These are phyloP conservation scores for Polyodon spathula DNA, from an alignment of 2,113 vertebrate species.

Conservation along the genomic window DNA sequence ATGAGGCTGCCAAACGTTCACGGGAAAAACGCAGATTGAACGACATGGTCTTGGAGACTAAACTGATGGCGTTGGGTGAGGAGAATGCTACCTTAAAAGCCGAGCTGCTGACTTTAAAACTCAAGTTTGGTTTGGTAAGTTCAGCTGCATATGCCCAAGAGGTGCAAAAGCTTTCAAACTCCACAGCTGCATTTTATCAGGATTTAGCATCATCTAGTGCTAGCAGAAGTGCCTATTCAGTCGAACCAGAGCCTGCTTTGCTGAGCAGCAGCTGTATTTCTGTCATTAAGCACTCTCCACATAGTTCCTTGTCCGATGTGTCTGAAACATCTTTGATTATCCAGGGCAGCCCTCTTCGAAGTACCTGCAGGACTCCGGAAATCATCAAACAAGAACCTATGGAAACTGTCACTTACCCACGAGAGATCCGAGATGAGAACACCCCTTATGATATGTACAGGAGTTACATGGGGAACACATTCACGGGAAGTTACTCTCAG, in stretches of 20 bases:
- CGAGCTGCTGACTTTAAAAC: constrained; percentile 79
- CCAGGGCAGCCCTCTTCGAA: constrained; percentile 46
- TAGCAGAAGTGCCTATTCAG: constrained; percentile 45
- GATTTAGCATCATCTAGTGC: constrained; percentile 56
- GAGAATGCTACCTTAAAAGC: constrained; percentile 86
- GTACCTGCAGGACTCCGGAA: constrained; percentile 52
- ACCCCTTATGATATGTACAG: constrained; percentile 68
- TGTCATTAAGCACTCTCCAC: constrained; percentile 90
- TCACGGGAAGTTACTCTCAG: constrained; percentile 59
- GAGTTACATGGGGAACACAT: constrained; percentile 58
- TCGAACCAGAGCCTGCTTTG: constrained; percentile 60
- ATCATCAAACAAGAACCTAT: constrained; percentile 76
- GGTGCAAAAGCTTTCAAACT: constrained; percentile 72
- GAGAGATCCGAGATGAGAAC: constrained; percentile 58
- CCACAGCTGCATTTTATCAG: constrained; percentile 64
- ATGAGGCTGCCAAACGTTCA: constrained; percentile 91
- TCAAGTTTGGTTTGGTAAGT: constrained; percentile 86
- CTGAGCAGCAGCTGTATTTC: constrained; percentile 78
- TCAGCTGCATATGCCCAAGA: constrained; percentile 78
- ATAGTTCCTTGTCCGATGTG: constrained; percentile 60
- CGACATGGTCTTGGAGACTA: constrained; percentile 93
- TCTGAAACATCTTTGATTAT: constrained; percentile 53
- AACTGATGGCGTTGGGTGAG: constrained; percentile 83
- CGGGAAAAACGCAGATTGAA: constrained; percentile 89
- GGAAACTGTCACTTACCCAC: constrained; percentile 54